Evolutionary conservation across 1,140 invertebrate species (phyloP), one percentile per base, ranked within the genome.

Genomic region (Dreissena polymorpha): DNA sequence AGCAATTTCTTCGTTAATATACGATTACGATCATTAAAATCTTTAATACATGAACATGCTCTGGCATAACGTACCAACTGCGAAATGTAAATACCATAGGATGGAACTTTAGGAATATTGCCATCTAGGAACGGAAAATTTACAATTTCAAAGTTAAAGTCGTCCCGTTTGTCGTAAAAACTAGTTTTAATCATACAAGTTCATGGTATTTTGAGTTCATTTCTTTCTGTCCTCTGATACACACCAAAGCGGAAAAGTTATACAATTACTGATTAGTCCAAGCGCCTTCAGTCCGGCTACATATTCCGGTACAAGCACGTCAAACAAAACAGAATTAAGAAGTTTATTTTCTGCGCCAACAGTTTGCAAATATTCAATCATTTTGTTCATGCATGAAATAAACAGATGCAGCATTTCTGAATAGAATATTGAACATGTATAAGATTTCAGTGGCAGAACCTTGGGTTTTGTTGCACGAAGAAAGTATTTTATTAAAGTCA

Each of bases 141-240:
- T n/a, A n/a, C n/a, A n/a, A n/a, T n/a, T n/a, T n/a, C n/a, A n/a
- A n/a, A n/a, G n/a, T n/a, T n/a, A n/a, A n/a, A n/a, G n/a, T n/a
- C n/a, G n/a, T n/a, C n/a, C n/a, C n/a, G n/a, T n/a, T n/a, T n/a
- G n/a, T n/a, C n/a, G n/a, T n/a, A n/a, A n/a, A n/a, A n/a, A n/a
- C n/a, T n/a, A n/a, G n/a, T n/a, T n/a, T n/a, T n/a, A n/a, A n/a
- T n/a, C n/a, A n/a, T n/a, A 76, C 72, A 12, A 76, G 49, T 25
- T 73, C 21, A 16, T 79, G 76, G 18, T 85, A 85, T 16, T 81
- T 76, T 27, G 6, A 21, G 65, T 85, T 85, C 84, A 85, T 85
- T 8, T 75, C 78, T 65, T 73, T 71, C 57, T 80, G 53, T 80
- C 77, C 49, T 80, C 77, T 16, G 57, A 67, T 7, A 79, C 51